These are phyloP conservation scores for Lasioglossum figueresi DNA, from an alignment of 2,888 invertebrate genomes.

Conservation along the genomic window DNA sequence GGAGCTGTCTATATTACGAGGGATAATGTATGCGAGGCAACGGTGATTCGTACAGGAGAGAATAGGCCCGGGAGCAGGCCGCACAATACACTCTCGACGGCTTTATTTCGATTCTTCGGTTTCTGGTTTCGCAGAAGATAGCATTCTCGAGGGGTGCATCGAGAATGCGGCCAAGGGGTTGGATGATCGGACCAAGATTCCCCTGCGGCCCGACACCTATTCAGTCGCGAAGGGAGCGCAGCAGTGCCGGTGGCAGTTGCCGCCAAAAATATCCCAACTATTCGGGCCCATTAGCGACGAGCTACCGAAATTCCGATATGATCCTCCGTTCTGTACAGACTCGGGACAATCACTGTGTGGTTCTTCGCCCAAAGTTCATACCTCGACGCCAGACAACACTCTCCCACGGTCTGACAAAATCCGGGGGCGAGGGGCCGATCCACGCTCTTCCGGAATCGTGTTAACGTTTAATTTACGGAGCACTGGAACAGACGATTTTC, in stretches of 20 bases:
- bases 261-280: slow-evolving; percentile 80
- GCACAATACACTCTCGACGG: slow-evolving; percentile 41
- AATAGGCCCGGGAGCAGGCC: slow-evolving; percentile 25
- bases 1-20: not conserved
- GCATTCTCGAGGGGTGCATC: slow-evolving; percentile 74
- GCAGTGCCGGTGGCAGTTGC: slow-evolving; percentile 49
- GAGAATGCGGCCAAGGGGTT: slow-evolving; percentile 70
- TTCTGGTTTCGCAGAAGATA: slow-evolving; percentile 66
- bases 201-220: slow-evolving; percentile 46
- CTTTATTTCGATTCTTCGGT: slow-evolving; percentile 67
- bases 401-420: slow-evolving; percentile 4
- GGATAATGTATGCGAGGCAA: slow-evolving; percentile 51
- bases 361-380: slow-evolving; percentile 35
- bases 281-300: slow-evolving; percentile 74
- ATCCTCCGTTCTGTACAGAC: slow-evolving; percentile 12
- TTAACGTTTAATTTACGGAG: slow-evolving; percentile 7
- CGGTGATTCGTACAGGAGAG: slow-evolving; percentile 26
- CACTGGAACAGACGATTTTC: too few relatives aligned
- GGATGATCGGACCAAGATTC: slow-evolving; percentile 62
- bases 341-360: slow-evolving; percentile 71
- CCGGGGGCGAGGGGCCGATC: not conserved
- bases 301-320: slow-evolving; percentile 23
- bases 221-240: slow-evolving; percentile 29
- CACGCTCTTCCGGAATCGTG: slow-evolving; percentile 27
- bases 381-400: slow-evolving; percentile 22